phyloP scores from a whole-genome alignment of 2,888 invertebrate species.

The Gryllus longicercus region DNA sequence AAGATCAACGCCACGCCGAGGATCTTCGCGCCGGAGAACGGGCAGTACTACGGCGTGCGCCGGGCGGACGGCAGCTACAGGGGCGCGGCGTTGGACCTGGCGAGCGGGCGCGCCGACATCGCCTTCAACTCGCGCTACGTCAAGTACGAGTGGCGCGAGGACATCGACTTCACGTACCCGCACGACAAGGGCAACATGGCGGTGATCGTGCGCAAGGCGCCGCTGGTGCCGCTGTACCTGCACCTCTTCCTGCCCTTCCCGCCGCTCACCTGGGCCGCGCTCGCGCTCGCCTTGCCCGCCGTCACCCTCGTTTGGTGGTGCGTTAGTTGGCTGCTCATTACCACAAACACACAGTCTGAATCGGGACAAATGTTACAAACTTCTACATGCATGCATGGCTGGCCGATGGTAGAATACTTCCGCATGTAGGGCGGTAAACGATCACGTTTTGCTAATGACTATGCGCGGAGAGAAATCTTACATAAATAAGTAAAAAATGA shows the following conservation, averaged over 20 bases:
- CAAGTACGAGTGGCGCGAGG: neutral
- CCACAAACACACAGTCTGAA: no score
- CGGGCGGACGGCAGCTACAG: neutral
- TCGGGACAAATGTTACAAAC: no score
- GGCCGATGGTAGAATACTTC: no score
- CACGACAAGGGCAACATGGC: neutral
- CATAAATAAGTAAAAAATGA: no score
- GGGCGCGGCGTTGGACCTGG: neutral
- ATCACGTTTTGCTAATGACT: no score
- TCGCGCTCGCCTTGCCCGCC: neutral
- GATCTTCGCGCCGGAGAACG: neutral
- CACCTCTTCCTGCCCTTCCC: slow-evolving; percentile 17
- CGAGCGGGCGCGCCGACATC: neutral
- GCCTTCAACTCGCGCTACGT: slow-evolving; percentile 1
- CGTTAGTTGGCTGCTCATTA: neutral
- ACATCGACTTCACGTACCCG: neutral
- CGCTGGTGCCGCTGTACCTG: neutral
- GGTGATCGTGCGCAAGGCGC: neutral
- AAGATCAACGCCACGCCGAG: neutral
- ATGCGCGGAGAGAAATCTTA: no score
- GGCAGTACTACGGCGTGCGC: neutral
- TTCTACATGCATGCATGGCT: no score
- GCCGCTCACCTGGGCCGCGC: neutral
- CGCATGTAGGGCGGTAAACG: no score
- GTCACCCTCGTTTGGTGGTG: neutral